A percentile compares a stretch with the other conserved stretches of the same genome.
phyloP scores from a whole-genome alignment of 2,113 vertebrate genomes.

The Amazona guildingii region DNA sequence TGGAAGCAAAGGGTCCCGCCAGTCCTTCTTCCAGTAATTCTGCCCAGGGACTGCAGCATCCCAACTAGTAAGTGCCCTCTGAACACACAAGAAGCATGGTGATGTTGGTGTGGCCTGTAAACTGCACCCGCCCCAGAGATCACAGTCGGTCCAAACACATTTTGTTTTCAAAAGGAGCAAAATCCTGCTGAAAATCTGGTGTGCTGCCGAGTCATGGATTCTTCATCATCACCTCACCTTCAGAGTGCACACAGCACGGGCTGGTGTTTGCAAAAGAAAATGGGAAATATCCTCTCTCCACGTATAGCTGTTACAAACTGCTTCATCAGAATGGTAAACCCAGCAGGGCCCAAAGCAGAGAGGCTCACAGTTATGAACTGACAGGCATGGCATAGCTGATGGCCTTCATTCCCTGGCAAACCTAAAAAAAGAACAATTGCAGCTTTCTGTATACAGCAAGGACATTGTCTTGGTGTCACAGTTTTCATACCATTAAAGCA shows the following conservation, averaged over 20 bases:
- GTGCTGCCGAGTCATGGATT: not conserved
- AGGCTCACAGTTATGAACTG: not conserved
- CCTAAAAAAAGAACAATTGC: not conserved
- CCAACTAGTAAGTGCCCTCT: not conserved
- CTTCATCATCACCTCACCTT: not conserved
- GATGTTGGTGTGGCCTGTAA: not conserved
- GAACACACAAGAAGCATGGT: fast-evolving
- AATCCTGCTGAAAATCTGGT: not conserved
- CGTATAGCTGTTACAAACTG: not conserved
- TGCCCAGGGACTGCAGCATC: not conserved
- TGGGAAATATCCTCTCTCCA: not conserved
- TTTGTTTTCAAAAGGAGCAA: not conserved
- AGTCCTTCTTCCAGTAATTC: not conserved
- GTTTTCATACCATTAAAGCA: not conserved
- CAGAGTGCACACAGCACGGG: not conserved
- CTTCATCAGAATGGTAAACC: not conserved
- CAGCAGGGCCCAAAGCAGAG: not conserved
- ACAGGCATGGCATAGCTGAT: not conserved
- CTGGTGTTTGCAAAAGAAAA: not conserved
- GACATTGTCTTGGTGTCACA: not conserved
- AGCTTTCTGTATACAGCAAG: not conserved
- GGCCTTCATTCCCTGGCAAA: not conserved
- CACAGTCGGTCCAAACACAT: not conserved
- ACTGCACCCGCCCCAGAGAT: not conserved
- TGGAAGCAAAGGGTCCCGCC: not conserved